Conservation (phyloP, 2,797 vertebrate species). For the Anabas testudineus region DNA sequence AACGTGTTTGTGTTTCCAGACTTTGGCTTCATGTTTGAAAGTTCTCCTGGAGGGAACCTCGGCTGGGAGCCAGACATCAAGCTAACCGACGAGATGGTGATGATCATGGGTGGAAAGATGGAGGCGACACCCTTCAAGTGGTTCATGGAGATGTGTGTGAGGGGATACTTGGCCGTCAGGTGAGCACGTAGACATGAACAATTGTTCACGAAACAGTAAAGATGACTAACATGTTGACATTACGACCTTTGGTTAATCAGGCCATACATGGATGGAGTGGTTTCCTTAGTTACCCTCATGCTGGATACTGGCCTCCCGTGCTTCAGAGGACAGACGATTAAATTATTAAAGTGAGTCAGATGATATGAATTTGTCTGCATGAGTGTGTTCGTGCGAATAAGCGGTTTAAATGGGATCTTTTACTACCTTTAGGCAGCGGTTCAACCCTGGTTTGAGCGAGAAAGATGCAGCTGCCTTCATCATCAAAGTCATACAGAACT, state of each 20-base stretch:
- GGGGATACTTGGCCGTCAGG: slow-evolving; percentile 95
- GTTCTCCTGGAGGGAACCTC: slow-evolving; percentile 96
- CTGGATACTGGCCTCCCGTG: slow-evolving; percentile 96
- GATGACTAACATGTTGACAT: not conserved
- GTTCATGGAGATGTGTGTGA: slow-evolving; percentile 99
- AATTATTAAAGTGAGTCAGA: slow-evolving; percentile 92
- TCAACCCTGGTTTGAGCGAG: slow-evolving; percentile 95
- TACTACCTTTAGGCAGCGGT: slow-evolving; percentile 86
- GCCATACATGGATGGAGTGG: slow-evolving; percentile 97
- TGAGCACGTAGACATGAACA: slow-evolving; percentile 61
- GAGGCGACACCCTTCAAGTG: slow-evolving; percentile 97
- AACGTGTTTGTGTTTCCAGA: slow-evolving; percentile 79
- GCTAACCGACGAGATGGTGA: slow-evolving; percentile 99
- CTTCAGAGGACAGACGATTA: slow-evolving; percentile 97
- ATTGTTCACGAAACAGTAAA: not conserved
- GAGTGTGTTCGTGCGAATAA: not conserved
- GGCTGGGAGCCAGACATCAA: slow-evolving; percentile 99
- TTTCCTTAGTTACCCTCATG: slow-evolving; percentile 95
- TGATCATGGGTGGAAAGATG: slow-evolving; percentile 99
- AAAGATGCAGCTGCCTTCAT: slow-evolving; percentile 96
- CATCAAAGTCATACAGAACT: slow-evolving; percentile 97
- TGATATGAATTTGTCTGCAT: not conserved
- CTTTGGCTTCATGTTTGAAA: slow-evolving; percentile 99
- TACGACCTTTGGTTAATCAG: slow-evolving; percentile 71
- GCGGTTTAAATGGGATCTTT: not conserved